These are phyloP conservation scores for Gymnorhina tibicen DNA, from an alignment of 2,113 vertebrate genomes.

Conservation along the genomic window DNA sequence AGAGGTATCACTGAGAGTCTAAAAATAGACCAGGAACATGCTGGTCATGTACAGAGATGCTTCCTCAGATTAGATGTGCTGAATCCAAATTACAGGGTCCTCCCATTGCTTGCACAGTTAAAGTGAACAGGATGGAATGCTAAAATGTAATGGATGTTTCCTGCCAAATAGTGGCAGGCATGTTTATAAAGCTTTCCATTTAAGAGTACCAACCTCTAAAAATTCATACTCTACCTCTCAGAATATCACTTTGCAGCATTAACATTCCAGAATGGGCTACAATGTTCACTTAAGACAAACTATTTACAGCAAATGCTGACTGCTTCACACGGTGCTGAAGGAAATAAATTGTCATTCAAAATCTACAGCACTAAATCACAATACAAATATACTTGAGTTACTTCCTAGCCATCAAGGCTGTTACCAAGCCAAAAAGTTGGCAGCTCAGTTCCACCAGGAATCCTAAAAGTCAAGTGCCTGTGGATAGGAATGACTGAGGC, in stretches of 20 bases:
- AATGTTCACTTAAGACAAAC: background rate
- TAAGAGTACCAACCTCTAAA: background rate
- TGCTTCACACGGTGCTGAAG: background rate
- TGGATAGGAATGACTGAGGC: background rate
- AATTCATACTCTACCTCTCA: background rate
- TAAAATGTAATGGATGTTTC: background rate
- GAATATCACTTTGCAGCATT: background rate
- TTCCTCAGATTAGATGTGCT: background rate
- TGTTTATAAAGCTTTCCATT: constrained; percentile 9
- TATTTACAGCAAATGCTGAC: background rate
- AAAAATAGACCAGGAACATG: background rate
- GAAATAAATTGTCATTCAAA: background rate
- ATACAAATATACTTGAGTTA: background rate
- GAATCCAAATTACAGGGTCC: background rate
- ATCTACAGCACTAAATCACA: background rate
- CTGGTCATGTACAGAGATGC: background rate
- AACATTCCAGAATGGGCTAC: background rate
- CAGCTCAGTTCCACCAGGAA: background rate
- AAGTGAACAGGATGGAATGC: background rate
- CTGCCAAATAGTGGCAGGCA: background rate
- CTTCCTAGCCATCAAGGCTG: background rate
- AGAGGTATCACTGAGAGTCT: background rate
- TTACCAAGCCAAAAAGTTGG: background rate
- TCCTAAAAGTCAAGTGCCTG: background rate
- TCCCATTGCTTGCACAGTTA: background rate